Evolutionary conservation across 2,113 vertebrate species (phyloP), one percentile per base, ranked within the genome.

Genomic region (Struthio camelus): DNA sequence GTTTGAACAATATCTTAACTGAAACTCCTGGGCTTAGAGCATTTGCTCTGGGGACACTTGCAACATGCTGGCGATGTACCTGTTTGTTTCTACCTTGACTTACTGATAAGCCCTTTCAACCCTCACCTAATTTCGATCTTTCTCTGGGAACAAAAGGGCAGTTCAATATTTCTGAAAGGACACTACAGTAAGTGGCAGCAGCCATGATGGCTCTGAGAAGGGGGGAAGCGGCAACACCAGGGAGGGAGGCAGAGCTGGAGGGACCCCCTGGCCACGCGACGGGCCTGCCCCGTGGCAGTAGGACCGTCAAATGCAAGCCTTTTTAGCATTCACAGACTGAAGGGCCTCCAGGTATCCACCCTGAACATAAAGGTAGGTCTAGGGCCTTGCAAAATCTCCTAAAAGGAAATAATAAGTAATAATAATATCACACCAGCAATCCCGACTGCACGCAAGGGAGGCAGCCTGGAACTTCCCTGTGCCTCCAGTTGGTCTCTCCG

Each of bases 41-140:
- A 66, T 92, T 95, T 95, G 80, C 46, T 85, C 79, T 85, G 58
- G 75, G 44, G 22, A 46, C 0, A 1, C 91, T 92, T 93, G 81
- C 87, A 80, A 91, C 9, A 42, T 22, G 2, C 48, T 65, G 38
- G 34, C 64, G 73, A 78, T 18, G 36, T 18, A 7, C 71, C 3
- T 88, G 20, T 95, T 96, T 94, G 69, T 69, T 70, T 56, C 48
- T 88, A 65, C 71, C 58, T 53, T 77, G 58, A 50, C 53, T 80
- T 75, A 80, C 42, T 89, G 89, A 89, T 96, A 94, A 89, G 16
- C 53, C 23, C 56, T 82, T 62, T 96, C 78, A 93, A 70, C 94
- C 64, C 42, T 95, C 80, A 96, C 92, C 92, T 69, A 12, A 42
- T 94, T 94, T 87, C 56, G 82, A 53, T 36, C 76, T 69, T 93